Base-by-base conservation (phyloP, 2,797 vertebrate genomes). In the Pangasius krempfi region DNA sequence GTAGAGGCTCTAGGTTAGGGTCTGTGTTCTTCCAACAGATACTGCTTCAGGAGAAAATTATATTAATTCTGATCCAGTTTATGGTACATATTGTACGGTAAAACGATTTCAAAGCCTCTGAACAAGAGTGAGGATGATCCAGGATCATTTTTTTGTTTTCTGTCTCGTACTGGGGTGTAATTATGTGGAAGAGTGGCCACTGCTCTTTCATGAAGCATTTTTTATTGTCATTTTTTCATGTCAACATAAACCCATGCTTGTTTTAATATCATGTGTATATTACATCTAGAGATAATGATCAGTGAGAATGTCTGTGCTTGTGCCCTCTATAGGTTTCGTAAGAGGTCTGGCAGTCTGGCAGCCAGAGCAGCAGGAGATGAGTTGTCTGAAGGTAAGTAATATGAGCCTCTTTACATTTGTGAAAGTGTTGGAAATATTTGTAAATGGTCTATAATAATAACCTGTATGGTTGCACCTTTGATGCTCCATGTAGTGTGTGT, bases 331-430 rank as follows among this genome's bases (percentile, higher is more conserved):
- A 97, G 96, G 92, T 97, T 96, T 93, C 94, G 96, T 33, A 92
- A 93, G 91, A 97, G 96, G 93, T 93, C 95, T 33, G 88, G 93
- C 16, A 88, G 88, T 91, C 91, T 96, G 85, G 72, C 86, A 0
- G 93, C 87, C 89, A 96, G 95, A 91, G 92, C 92, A 4, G 86
- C 87, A 0, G 95, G 94, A 10, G 94, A 95, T 1, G 92, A 92
- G 0, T 90, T 95, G 2, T 94, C 93, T 80, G 96, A 97, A 96
- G 96, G 96, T 97, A 93, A 87, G 91, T 12, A 44, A 37, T 82
- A 40, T 78, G 7, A 86, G 22, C 54, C 25, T 82, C 58, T 82
- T 58, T 50, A 50, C 40, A 30, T 66, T 52, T 47, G 58, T n/a
- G 33, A 60, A 58, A 37, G 56, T 62, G 33, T 40, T 37, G 56